A percentile compares a stretch with the other conserved stretches of the same genome.
These are phyloP conservation scores for Sceloporus tristichus DNA, from an alignment of 2,113 vertebrate species.

Conservation along the genomic window DNA sequence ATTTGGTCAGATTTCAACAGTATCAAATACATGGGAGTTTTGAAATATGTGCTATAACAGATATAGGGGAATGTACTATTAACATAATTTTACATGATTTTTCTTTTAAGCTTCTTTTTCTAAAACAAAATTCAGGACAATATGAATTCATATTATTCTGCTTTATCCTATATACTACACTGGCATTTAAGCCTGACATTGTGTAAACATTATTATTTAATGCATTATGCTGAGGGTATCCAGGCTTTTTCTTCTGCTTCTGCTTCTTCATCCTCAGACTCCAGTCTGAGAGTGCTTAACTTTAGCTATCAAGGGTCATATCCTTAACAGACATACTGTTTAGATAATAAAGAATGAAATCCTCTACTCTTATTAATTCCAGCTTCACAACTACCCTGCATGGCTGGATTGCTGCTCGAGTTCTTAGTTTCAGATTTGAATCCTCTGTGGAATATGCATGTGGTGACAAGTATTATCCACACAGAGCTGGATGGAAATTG, in stretches of 20 bases:
- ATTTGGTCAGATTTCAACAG: neutral
- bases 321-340: no score
- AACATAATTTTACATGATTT: neutral
- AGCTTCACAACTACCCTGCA: no score
- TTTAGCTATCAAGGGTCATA: neutral
- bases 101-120: neutral
- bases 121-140: neutral
- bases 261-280: neutral
- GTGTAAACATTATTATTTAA: constrained; percentile 1
- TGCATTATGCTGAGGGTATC: neutral
- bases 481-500: no score
- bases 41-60: neutral
- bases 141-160: neutral
- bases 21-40: neutral
- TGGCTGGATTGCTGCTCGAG: no score
- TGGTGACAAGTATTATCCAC: no score
- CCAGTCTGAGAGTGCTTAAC: no score
- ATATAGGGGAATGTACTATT: neutral
- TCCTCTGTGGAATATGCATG: no score
- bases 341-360: no score
- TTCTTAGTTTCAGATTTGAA: no score
- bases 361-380: no score
- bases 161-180: neutral
- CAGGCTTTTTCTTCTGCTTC: neutral
- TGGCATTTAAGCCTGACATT: neutral